Percentiles rank a stretch among this genome's conserved stretches.
phyloP scores from a whole-genome alignment of 2,113 vertebrate genomes.

The Pituophis catenifer region DNA sequence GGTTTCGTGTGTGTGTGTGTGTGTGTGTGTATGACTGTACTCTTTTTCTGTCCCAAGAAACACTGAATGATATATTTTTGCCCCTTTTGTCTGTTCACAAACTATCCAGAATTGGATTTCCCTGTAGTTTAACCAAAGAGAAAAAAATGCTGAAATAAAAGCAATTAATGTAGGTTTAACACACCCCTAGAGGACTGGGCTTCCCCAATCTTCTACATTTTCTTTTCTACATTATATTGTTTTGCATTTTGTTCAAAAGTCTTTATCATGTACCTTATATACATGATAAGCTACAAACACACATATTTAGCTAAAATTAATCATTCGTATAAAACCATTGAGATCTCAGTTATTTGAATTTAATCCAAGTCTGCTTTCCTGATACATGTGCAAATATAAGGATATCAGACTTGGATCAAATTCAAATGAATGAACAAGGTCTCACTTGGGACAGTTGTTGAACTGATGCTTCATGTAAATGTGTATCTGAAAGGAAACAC shows the following conservation, averaged over 20 bases:
- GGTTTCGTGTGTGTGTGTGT: no score
- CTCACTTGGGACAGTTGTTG: neutral
- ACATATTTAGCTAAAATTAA: neutral
- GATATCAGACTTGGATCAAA: neutral
- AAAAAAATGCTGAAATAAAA: constrained; percentile 51
- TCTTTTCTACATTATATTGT: neutral
- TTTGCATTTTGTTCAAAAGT: neutral
- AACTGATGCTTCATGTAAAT: neutral
- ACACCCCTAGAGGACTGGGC: neutral
- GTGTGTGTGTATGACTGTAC: neutral
- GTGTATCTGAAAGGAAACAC: neutral
- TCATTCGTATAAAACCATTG: neutral
- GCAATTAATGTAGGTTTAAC: neutral
- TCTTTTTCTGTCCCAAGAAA: constrained; percentile 44
- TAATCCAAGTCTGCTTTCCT: neutral
- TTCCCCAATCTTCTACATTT: neutral
- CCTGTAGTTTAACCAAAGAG: constrained; percentile 39
- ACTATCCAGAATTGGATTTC: constrained; percentile 45
- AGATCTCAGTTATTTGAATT: neutral
- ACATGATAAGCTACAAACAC: neutral
- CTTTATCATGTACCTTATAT: neutral
- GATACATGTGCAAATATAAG: neutral
- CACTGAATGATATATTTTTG: constrained; percentile 55
- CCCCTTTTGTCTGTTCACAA: constrained; percentile 42
- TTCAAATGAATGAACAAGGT: neutral